Percentiles rank a stretch among this genome's conserved stretches.
Conservation (phyloP, 2,113 vertebrate genomes). For the Charina bottae region DNA sequence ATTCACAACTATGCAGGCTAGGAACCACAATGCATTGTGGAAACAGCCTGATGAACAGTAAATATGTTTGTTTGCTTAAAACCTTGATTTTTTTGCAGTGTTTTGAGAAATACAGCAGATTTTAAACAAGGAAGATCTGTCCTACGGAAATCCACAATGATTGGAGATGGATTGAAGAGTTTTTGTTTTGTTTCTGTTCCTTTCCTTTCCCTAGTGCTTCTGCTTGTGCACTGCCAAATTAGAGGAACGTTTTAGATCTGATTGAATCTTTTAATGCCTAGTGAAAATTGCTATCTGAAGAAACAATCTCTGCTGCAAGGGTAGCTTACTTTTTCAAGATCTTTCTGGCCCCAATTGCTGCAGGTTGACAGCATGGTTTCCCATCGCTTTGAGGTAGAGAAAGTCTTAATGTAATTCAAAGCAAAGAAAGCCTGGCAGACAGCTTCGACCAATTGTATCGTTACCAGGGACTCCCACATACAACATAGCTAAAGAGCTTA, state of each 20-base stretch:
- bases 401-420: neutral
- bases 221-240: neutral
- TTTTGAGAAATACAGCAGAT: neutral
- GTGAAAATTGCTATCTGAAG: neutral
- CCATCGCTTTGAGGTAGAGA: neutral
- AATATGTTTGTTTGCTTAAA: neutral
- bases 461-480: too few relatives aligned
- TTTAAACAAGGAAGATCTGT: neutral
- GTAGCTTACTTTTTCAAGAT: neutral
- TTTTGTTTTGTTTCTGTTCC: neutral
- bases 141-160: neutral
- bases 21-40: neutral
- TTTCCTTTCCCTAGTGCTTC: neutral
- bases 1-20: neutral
- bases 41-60: neutral
- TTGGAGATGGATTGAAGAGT: neutral
- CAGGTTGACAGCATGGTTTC: neutral
- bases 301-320: neutral
- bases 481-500: too few relatives aligned
- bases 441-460: too few relatives aligned
- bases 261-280: neutral
- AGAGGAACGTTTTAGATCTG: neutral
- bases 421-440: too few relatives aligned
- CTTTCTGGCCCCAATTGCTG: neutral
- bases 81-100: conserved; percentile 1